phyloP scores from a whole-genome alignment of 2,797 vertebrate genomes.

The Anguilla anguilla region DNA sequence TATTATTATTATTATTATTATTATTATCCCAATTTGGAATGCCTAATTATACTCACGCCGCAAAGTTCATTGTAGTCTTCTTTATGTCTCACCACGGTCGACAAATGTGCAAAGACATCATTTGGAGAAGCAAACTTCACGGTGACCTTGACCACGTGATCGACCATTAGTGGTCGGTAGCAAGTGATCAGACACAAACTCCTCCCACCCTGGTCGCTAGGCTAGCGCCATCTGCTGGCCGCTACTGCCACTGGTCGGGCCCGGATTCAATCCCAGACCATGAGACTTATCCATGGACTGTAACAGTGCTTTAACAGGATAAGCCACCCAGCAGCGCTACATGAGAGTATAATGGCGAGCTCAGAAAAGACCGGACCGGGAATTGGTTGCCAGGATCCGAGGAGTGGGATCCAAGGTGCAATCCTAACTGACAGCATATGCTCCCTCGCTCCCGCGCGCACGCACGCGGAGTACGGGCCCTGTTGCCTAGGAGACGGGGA shows the following conservation, averaged over 20 bases:
- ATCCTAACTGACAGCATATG: background rate
- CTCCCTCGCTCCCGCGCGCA: background rate
- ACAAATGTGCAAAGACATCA: background rate
- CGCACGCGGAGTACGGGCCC: background rate
- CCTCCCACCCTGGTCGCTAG: too few species aligned
- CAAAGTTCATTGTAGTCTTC: too few species aligned
- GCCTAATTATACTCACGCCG: too few species aligned
- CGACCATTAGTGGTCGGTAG: background rate
- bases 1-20: background rate
- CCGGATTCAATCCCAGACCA: background rate
- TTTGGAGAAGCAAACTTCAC: background rate
- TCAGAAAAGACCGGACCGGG: background rate
- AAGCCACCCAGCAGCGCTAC: background rate
- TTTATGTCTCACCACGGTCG: background rate
- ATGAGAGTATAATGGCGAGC: background rate
- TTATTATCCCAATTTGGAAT: background rate
- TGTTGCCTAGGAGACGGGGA: constrained; percentile 7
- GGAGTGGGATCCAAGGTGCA: background rate
- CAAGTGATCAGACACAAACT: background rate
- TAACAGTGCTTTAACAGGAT: background rate
- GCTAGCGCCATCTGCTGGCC: too few species aligned
- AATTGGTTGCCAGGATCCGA: background rate
- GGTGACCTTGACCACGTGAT: too few species aligned
- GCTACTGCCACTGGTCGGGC: background rate
- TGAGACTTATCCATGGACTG: background rate